Evolutionary conservation across 2,888 invertebrate species (phyloP), one percentile per base, ranked within the genome.

Genomic region (Palloptera scutellata): DNA sequence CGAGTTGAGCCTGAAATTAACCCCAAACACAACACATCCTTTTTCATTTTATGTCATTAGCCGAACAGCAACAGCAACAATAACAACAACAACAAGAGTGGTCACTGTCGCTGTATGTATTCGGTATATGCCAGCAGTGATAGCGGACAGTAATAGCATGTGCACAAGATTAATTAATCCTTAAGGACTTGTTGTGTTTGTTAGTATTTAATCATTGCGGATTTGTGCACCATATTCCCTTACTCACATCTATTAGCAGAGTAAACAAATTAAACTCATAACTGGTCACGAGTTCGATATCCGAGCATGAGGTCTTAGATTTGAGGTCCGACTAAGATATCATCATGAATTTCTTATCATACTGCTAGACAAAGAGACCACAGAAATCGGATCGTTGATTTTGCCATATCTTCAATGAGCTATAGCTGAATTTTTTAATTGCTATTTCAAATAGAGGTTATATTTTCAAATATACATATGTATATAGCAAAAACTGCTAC

Each of bases 151-250:
- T 69, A 65, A 67, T 72, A 72, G 76, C 81, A 82, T 81, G 80
- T 79, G 79, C 79, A 76, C 75, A 78, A 81, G 81, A 83, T 83
- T 81, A 81, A 81, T 81, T 81, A 81, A 83, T 83, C 81, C 83
- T 81, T 77, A 83, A 81, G 83, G 81, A 80, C 83, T 78, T 59
- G 76, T 70, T 72, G 64, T 67, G 66, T 57, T 62, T 60, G 51
- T 59, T 66, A 10, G 20, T 67, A 60, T 60, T 68, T 64, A 68
- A 69, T 73, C 72, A 71, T 74, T 75, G 70, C 77, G 76, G 76
- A 76, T 79, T 78, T 80, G 78, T 80, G 80, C 81, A 48, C 51
- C 77, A 73, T 76, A 61, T 77, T n/a, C 51, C 6, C n/a, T 15
- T n/a, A 3, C 51, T 15, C 4, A 4, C 51, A n/a, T 48, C 51